Evolutionary conservation across 92 coral and sea anemone species (phyloP).

Genomic region (Zoanthus solanderi): DNA sequence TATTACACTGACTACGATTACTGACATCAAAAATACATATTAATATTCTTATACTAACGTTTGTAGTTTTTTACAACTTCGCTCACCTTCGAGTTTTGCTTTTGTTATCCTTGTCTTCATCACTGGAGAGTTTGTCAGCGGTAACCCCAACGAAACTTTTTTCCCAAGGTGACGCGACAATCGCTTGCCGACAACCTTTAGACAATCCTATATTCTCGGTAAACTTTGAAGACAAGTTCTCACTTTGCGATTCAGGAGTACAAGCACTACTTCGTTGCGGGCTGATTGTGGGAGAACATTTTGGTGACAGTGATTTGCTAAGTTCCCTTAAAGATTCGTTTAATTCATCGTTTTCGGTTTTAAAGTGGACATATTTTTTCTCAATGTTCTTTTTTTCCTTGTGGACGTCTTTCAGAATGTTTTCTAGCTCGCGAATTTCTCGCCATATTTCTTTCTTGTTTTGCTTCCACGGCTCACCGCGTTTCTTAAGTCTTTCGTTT

Average conservation of each 20-base stretch:
- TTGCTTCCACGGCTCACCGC: slow-evolving; percentile 72
- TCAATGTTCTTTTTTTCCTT: slow-evolving; percentile 91
- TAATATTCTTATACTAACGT: no score
- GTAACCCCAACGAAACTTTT: slow-evolving; percentile 25
- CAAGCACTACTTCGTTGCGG: background rate
- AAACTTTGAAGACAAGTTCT: background rate
- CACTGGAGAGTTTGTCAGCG: slow-evolving; percentile 12
- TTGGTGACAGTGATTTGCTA: slow-evolving; percentile 13
- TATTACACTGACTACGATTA: no score
- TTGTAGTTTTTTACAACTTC: background rate
- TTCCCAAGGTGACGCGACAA: slow-evolving; percentile 23
- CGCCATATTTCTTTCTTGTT: slow-evolving; percentile 90
- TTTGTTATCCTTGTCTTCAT: background rate
- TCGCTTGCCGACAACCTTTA: slow-evolving; percentile 18
- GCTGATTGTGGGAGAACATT: background rate
- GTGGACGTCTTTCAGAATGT: slow-evolving; percentile 90
- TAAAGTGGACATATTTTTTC: slow-evolving; percentile 87
- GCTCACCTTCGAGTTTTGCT: slow-evolving; percentile 16
- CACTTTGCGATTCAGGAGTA: slow-evolving; percentile 3
- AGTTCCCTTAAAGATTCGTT: slow-evolving; percentile 61
- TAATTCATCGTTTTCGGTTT: slow-evolving; percentile 73
- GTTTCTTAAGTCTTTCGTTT: slow-evolving; percentile 64
- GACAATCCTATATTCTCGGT: slow-evolving; percentile 5
- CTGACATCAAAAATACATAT: no score
- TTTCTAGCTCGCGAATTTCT: slow-evolving; percentile 95